Percentiles rank a stretch among this genome's conserved stretches.
Evolutionary conservation across 2,888 invertebrate genomes (phyloP).

Genomic region (Drosophila rubida): DNA sequence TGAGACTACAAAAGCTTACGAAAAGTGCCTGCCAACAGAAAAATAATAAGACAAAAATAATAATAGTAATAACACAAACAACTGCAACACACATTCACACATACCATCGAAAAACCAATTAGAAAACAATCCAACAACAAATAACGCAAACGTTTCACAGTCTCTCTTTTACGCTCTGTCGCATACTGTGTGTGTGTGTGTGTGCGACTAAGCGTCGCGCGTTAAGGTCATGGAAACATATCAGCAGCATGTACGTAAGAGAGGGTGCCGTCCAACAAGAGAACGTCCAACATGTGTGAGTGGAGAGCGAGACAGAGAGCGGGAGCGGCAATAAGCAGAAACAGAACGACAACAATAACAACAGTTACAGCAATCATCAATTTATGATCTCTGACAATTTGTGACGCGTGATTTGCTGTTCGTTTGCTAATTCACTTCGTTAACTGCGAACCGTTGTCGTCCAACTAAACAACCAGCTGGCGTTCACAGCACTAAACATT

Average conservation of each 20-base stretch:
- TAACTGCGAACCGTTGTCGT: slow-evolving; percentile 12
- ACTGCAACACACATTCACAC: slow-evolving; percentile 15
- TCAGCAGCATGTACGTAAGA: slow-evolving; percentile 61
- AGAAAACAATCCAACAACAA: slow-evolving; percentile 43
- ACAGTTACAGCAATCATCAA: slow-evolving; percentile 30
- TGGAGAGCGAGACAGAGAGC: slow-evolving; percentile 14
- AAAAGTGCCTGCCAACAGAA: slow-evolving; percentile 37
- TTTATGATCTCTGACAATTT: slow-evolving; percentile 45
- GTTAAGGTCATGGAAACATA: slow-evolving; percentile 78
- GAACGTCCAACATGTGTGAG: slow-evolving; percentile 1
- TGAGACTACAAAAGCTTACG: slow-evolving; percentile 46
- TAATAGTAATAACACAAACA: slow-evolving; percentile 22
- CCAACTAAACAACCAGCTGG: background rate
- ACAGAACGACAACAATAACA: slow-evolving; percentile 21
- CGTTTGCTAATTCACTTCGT: slow-evolving; percentile 40
- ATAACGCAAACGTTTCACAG: slow-evolving; percentile 16
- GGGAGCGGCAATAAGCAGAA: slow-evolving; percentile 19
- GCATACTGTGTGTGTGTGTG: slow-evolving; percentile 10
- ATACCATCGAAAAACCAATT: slow-evolving; percentile 41
- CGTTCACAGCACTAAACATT: background rate
- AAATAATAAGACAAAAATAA: slow-evolving; percentile 19
- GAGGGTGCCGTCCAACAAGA: slow-evolving; percentile 18
- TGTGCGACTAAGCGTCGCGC: slow-evolving; percentile 43
- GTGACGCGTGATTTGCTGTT: slow-evolving; percentile 55
- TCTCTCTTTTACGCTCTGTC: slow-evolving; percentile 3